phyloP scores from a whole-genome alignment of 2,797 vertebrate genomes.

The Urophycis tenuis region DNA sequence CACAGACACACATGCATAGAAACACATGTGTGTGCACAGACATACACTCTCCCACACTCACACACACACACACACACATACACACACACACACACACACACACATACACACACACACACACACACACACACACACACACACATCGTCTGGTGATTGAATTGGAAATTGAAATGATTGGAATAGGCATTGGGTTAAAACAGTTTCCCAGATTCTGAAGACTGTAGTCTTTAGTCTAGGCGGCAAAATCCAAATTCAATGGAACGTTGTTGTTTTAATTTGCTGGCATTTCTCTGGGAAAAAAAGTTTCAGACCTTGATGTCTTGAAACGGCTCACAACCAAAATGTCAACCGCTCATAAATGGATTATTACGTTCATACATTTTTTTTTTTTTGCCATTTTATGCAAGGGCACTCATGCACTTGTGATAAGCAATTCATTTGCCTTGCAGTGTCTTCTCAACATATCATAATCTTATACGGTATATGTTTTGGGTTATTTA shows the following conservation, averaged over 20 bases:
- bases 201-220: background rate
- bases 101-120: constrained; percentile 32
- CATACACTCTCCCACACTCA: background rate
- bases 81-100: constrained; percentile 19
- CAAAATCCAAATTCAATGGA: background rate
- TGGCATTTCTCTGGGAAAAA: constrained; percentile 18
- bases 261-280: background rate
- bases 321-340: constrained; percentile 24
- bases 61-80: constrained; percentile 25
- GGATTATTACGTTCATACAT: constrained; percentile 23
- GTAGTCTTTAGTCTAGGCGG: constrained; percentile 1
- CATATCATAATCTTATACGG: background rate
- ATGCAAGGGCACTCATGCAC: constrained; percentile 3
- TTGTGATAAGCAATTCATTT: background rate
- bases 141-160: no score
- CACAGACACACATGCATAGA: constrained; percentile 14
- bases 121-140: constrained; percentile 19
- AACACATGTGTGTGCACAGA: constrained; percentile 18
- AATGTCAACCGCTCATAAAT: constrained; percentile 42
- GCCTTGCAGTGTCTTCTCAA: background rate
- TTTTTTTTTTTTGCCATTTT: constrained; percentile 8
- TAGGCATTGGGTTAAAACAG: constrained; percentile 11
- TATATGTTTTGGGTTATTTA: background rate
- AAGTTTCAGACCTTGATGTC: constrained; percentile 39
- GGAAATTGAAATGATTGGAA: constrained; percentile 13